These are phyloP conservation scores for Ancistrus triradiatus DNA, from an alignment of 2,113 vertebrate genomes.

Conservation along the genomic window DNA sequence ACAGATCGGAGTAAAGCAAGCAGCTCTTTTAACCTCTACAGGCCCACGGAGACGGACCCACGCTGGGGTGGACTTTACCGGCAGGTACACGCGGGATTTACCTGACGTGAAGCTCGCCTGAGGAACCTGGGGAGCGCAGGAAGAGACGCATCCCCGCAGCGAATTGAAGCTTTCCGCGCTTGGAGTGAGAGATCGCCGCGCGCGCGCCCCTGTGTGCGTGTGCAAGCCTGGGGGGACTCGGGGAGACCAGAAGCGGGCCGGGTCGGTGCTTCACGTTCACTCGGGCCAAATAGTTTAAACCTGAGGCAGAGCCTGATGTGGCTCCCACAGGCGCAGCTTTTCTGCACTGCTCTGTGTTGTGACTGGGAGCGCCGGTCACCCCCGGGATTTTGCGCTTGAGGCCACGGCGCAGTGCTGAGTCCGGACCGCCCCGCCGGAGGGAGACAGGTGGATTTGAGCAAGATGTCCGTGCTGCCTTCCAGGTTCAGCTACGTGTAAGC, in stretches of 20 bases:
- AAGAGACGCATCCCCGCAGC: slow-evolving; percentile 38
- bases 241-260: neutral
- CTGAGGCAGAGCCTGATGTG: slow-evolving; percentile 73
- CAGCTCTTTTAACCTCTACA: neutral
- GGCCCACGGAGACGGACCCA: slow-evolving; percentile 6
- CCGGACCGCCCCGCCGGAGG: slow-evolving; percentile 64
- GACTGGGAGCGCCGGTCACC: slow-evolving; percentile 63
- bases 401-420: slow-evolving; percentile 54
- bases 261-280: slow-evolving; percentile 12
- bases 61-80: slow-evolving; percentile 28
- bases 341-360: slow-evolving; percentile 56
- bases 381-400: slow-evolving; percentile 64
- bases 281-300: slow-evolving; percentile 49
- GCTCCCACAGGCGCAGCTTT: slow-evolving; percentile 58
- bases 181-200: slow-evolving; percentile 45
- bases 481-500: slow-evolving; percentile 79
- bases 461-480: slow-evolving; percentile 74
- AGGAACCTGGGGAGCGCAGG: slow-evolving; percentile 23
- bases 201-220: slow-evolving; percentile 36
- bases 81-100: slow-evolving; percentile 61
- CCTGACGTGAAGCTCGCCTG: slow-evolving; percentile 27
- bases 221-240: slow-evolving; percentile 5
- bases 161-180: slow-evolving; percentile 47
- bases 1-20: neutral
- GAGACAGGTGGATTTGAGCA: slow-evolving; percentile 76